Conservation (phyloP, 35 echinoderm and acorn worm species). For the Diadema setosum region DNA sequence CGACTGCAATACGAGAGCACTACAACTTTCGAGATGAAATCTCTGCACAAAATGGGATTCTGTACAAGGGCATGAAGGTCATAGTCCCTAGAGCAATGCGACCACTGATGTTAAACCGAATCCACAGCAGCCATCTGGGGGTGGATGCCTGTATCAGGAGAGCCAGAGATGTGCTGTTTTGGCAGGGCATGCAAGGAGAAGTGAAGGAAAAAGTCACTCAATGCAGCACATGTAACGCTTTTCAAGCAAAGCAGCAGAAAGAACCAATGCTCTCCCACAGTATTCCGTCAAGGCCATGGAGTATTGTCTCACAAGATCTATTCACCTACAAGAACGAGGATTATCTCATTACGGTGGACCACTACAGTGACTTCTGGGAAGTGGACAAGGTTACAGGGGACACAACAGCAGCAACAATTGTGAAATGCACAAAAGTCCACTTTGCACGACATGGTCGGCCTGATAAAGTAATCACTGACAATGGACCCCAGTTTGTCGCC, state of each 20-base stretch:
- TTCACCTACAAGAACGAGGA: constrained; percentile 22
- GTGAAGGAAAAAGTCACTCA: constrained; percentile 13
- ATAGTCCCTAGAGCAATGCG: constrained; percentile 25
- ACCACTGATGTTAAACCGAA: background rate
- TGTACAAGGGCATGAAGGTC: constrained; percentile 45
- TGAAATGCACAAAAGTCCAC: constrained; percentile 6
- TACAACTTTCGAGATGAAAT: constrained; percentile 55
- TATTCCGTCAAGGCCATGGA: constrained; percentile 23
- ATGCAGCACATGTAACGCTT: constrained; percentile 30
- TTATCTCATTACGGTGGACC: constrained; percentile 39
- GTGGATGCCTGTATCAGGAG: constrained; percentile 20
- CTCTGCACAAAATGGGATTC: constrained; percentile 33
- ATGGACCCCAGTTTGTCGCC: constrained; percentile 44
- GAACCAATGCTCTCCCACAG: constrained; percentile 40
- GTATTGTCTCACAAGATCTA: constrained; percentile 30
- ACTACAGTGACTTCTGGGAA: constrained; percentile 48
- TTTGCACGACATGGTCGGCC: constrained; percentile 37
- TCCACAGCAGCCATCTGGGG: constrained; percentile 34
- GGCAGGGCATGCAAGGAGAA: constrained; percentile 31
- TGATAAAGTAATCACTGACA: constrained; percentile 24
- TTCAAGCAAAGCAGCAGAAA: constrained; percentile 16
- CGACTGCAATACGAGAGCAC: background rate
- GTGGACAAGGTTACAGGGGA: constrained; percentile 3
- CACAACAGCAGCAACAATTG: constrained; percentile 11
- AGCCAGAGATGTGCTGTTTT: constrained; percentile 50